A percentile compares a stretch with the other conserved stretches of the same genome.
Evolutionary conservation across 2,888 invertebrate genomes (phyloP).

Genomic region (Liposcelis brunnea): DNA sequence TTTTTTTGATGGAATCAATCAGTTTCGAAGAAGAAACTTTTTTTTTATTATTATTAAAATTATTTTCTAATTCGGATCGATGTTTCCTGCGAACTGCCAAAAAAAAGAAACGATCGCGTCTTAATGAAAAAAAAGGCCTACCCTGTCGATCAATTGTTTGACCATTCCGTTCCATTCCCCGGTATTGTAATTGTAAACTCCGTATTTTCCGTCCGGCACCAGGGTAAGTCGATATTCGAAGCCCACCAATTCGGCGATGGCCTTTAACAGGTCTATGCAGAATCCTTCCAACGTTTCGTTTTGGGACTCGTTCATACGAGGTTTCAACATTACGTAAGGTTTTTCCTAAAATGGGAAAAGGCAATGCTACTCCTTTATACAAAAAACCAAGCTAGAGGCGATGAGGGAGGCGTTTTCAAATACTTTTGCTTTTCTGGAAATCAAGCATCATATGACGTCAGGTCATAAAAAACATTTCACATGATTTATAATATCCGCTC

Average conservation of each 20-base stretch:
- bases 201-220: slow-evolving; percentile 79
- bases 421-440: too few species aligned
- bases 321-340: slow-evolving; percentile 81
- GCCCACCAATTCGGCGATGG: slow-evolving; percentile 67
- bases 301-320: slow-evolving; percentile 67
- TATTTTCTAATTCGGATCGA: too few species aligned
- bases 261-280: slow-evolving; percentile 73
- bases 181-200: slow-evolving; percentile 70
- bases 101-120: too few species aligned
- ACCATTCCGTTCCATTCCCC: slow-evolving; percentile 86
- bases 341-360: slow-evolving; percentile 44
- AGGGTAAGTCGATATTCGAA: slow-evolving; percentile 73
- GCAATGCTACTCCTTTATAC: background rate
- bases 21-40: too few species aligned
- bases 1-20: too few species aligned
- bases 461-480: too few species aligned
- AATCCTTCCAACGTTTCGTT: slow-evolving; percentile 80
- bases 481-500: too few species aligned
- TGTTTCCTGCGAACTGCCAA: too few species aligned
- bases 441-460: too few species aligned
- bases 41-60: too few species aligned
- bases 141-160: slow-evolving; percentile 69
- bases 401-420: too few species aligned
- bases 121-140: slow-evolving; percentile 25
- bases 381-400: too few species aligned